Evolutionary conservation across 23 tunicate species (phyloP).

Genomic region (Ascidia mentula): DNA sequence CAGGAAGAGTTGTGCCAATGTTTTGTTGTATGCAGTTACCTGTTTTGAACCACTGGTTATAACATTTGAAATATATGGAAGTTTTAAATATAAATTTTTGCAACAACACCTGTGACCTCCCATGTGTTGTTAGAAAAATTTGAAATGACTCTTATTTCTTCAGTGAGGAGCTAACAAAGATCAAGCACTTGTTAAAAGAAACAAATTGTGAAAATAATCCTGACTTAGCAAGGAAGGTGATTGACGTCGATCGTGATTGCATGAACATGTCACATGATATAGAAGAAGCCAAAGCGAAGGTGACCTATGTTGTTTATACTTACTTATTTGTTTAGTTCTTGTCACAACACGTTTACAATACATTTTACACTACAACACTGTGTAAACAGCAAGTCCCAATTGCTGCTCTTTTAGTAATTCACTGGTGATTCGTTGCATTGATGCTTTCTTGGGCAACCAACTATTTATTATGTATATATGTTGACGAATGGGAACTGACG

Average conservation of each 20-base stretch:
- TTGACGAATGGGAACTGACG: too few species aligned
- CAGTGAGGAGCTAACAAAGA: slow-evolving; percentile 40
- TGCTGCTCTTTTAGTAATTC: too few species aligned
- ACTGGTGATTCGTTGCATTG: too few species aligned
- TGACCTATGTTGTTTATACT: not conserved
- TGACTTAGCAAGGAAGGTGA: not conserved
- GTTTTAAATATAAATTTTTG: not conserved
- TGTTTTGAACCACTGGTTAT: not conserved
- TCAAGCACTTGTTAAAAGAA: slow-evolving; percentile 26
- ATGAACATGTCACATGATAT: slow-evolving; percentile 41
- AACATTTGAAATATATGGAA: too few species aligned
- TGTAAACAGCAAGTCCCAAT: too few species aligned
- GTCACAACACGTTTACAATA: not conserved
- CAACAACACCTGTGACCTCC: too few species aligned
- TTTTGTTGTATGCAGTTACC: not conserved
- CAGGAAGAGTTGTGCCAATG: not conserved
- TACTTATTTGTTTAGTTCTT: not conserved
- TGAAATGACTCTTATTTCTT: too few species aligned
- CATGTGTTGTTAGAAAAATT: too few species aligned
- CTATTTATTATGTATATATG: too few species aligned
- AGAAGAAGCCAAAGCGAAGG: slow-evolving; percentile 35
- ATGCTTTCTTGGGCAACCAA: too few species aligned
- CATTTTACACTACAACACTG: not conserved
- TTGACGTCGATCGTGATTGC: slow-evolving; percentile 34
- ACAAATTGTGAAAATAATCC: slow-evolving; percentile 13